Base-by-base conservation (phyloP, 92 coral and sea anemone species). In the Epizoanthus ramosus region DNA sequence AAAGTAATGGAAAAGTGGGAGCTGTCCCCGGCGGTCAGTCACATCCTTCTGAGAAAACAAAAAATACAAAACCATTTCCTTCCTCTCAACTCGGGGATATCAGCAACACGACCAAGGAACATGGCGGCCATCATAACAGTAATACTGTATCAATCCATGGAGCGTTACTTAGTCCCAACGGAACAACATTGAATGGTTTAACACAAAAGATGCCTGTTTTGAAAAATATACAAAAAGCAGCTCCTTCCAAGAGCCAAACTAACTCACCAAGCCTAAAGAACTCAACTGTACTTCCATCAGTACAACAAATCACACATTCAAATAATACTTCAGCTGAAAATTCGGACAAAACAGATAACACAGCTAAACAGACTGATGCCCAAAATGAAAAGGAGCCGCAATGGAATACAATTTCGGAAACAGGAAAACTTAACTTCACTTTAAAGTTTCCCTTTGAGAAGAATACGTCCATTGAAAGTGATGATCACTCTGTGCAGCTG, bases 361-460 rank as follows among this genome's bases (percentile, higher is more conserved):
- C 7, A 12, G 15, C n/a, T 58, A 22, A 21, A 31, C 56, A 56
- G 13, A 14, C 3, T 60, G 33, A 58, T 45, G 70, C 17, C 53
- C 50, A 76, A 12, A 59, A 6, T 61, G 71, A 61, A 4, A 63
- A 12, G 28, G 43, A 63, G 35, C 43, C 57, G 4, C 10, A 77
- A 37, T 77, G 82, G 82, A 77, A 77, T 37, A 77, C 82, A 12
- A 41, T 77, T 19, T 61, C 82, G 4, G 71, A 61, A 61, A 39
- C 21, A 14, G 82, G 82, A 31, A 77, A 77, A 43, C 37, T 77
- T 6, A 77, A 77, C 43, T 77, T 77, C 35, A 60, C 82, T 39
- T 77, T 77, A 24, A 77, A 61, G 54, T 63, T 77, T 35, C 82
- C 82, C 3, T 61, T 77, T 35, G 24, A 61, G 71, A 77, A 77